These are phyloP conservation scores for Thymelicus acteon DNA, from an alignment of 2,888 invertebrate species.

Conservation along the genomic window DNA sequence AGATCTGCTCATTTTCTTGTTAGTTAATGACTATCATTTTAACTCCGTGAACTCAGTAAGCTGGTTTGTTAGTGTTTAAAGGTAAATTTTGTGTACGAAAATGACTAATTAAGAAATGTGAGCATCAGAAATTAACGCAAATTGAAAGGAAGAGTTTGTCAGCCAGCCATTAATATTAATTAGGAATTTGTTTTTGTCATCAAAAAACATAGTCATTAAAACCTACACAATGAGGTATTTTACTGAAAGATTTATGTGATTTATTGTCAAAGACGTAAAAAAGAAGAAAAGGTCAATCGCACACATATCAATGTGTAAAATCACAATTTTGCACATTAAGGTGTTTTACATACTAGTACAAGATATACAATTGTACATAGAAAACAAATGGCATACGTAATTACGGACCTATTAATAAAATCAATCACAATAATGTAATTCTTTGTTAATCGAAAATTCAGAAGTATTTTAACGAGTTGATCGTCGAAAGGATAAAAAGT, in stretches of 20 bases:
- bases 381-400: too few species aligned
- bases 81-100: conserved; percentile 72
- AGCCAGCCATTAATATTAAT: conserved; percentile 16
- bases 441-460: not conserved
- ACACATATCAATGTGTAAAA: too few species aligned
- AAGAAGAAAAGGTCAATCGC: too few species aligned
- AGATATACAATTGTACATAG: too few species aligned
- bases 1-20: conserved; percentile 69
- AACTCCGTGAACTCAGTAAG: conserved; percentile 79
- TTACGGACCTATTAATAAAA: not conserved
- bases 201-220: not conserved
- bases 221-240: not conserved
- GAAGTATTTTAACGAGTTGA: not conserved
- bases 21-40: conserved; percentile 79
- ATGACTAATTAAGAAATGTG: conserved; percentile 76
- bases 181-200: not conserved
- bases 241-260: not conserved
- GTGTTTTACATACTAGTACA: too few species aligned
- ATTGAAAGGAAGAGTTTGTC: conserved; percentile 60
- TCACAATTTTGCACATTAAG: too few species aligned
- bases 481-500: conserved; percentile 1
- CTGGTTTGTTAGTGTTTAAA: conserved; percentile 74
- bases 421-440: not conserved
- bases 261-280: too few species aligned
- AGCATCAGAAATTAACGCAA: conserved; percentile 62